Conservation (phyloP, 2,797 vertebrate genomes). For the Xenopus petersii region DNA sequence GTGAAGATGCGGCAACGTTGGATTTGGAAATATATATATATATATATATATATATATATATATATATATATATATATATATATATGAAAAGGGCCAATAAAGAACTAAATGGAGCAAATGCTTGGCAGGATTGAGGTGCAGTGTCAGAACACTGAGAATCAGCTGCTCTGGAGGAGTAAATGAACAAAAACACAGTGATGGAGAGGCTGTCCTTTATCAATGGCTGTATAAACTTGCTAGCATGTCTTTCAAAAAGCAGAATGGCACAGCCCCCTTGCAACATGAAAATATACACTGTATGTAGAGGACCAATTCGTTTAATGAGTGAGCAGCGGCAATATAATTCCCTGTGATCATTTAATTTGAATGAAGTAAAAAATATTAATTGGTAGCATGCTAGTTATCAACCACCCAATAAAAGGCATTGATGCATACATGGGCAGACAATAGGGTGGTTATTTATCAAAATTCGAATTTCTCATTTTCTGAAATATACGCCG, state of each 20-base stretch:
- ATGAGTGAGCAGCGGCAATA: too few relatives aligned
- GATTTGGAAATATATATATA: not conserved
- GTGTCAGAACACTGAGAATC: not conserved
- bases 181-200: conserved; percentile 50
- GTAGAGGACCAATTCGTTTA: too few relatives aligned
- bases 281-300: too few relatives aligned
- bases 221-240: not conserved
- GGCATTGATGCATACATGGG: too few relatives aligned
- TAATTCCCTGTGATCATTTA: too few relatives aligned
- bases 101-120: not conserved
- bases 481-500: too few relatives aligned
- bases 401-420: too few relatives aligned
- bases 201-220: conserved; percentile 54
- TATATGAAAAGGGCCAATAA: not conserved
- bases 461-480: too few relatives aligned
- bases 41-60: not conserved
- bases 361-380: too few relatives aligned
- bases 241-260: not conserved
- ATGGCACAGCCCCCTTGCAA: too few relatives aligned
- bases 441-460: too few relatives aligned
- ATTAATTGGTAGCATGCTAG: too few relatives aligned
- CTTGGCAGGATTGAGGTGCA: not conserved
- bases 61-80: not conserved
- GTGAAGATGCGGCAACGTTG: not conserved
- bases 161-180: not conserved